These are phyloP conservation scores for Petrocephalus microphthalmus DNA, from an alignment of 2,113 vertebrate species.

Conservation along the genomic window DNA sequence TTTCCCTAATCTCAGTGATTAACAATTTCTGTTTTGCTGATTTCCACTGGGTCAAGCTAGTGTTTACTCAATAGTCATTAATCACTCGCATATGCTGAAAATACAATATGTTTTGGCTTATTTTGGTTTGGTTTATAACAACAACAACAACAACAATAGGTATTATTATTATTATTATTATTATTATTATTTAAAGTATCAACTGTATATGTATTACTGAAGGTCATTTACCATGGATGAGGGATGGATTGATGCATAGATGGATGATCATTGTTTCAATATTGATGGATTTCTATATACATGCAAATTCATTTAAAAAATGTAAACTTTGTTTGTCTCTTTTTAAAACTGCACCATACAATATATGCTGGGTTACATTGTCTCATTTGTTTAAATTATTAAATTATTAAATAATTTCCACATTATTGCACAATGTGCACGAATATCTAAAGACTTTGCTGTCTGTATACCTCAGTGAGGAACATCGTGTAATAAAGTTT, in stretches of 20 bases:
- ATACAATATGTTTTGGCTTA: background rate
- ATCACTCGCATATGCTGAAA: conserved; percentile 10
- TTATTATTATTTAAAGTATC: background rate
- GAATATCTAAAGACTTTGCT: background rate
- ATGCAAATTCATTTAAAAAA: background rate
- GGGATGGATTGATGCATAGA: background rate
- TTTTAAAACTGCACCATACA: background rate
- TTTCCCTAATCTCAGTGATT: conserved; percentile 16
- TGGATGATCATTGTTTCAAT: background rate
- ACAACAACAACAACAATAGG: background rate
- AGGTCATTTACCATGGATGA: background rate
- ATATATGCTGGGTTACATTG: background rate
- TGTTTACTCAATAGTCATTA: conserved; percentile 16
- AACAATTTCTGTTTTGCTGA: conserved; percentile 24
- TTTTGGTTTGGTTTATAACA: background rate
- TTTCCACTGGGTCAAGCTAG: conserved; percentile 19
- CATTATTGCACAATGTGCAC: background rate
- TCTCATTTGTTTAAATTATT: too few relatives aligned
- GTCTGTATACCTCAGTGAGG: too few relatives aligned
- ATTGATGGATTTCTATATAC: background rate
- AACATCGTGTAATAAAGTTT: background rate
- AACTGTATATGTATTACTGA: background rate
- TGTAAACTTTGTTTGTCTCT: background rate
- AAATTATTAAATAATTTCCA: too few relatives aligned
- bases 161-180: background rate